Conservation (phyloP, 2,113 vertebrate species). For the Herpetotheres cachinnans region DNA sequence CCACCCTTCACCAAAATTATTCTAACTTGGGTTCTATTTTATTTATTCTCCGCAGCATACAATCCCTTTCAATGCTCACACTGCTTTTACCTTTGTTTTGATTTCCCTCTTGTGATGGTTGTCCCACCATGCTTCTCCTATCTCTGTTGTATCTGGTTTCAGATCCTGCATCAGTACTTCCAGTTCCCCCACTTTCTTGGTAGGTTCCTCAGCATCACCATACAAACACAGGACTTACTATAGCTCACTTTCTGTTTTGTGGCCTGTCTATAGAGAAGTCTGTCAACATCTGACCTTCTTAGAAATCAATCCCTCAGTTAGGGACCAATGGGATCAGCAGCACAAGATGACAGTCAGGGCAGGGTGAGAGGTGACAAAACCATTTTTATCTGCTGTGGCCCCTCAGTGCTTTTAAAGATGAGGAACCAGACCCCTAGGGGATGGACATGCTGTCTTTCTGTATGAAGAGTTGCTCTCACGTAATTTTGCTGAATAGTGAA, state of each 20-base stretch:
- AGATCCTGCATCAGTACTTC: neutral
- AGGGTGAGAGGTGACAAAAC: neutral
- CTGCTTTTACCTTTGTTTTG: neutral
- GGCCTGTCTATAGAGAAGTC: neutral
- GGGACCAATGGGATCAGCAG: neutral
- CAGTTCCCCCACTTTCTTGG: neutral
- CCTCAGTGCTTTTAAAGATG: neutral
- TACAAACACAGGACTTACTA: neutral
- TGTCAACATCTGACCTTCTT: neutral
- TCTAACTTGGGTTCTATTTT: neutral
- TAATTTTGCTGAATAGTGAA: constrained; percentile 18
- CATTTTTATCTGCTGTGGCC: neutral
- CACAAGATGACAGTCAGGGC: neutral
- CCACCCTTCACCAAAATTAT: neutral
- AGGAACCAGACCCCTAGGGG: neutral
- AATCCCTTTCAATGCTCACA: neutral
- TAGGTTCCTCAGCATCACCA: neutral
- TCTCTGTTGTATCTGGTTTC: neutral
- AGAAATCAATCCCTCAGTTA: neutral
- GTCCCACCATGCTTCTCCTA: neutral
- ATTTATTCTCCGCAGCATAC: neutral
- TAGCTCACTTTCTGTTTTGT: neutral
- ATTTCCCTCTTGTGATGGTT: neutral
- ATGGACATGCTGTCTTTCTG: neutral
- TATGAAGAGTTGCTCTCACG: neutral